These are phyloP conservation scores for Leptodactylus fuscus DNA, from an alignment of 2,113 vertebrate species.

Conservation along the genomic window DNA sequence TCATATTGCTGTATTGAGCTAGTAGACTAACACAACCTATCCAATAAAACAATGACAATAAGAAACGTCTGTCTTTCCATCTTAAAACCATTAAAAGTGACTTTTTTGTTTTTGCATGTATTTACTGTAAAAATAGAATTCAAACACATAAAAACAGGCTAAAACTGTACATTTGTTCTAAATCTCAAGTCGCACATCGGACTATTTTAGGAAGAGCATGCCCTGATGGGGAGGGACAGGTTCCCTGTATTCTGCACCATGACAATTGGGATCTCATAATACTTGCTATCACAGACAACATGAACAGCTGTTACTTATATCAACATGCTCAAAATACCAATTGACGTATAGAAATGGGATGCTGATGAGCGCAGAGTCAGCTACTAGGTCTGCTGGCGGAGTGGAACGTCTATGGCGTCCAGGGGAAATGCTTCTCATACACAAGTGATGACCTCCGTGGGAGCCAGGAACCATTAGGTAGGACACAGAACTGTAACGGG, in stretches of 20 bases:
- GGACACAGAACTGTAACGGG: conserved; percentile 59
- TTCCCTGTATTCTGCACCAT: conserved; percentile 18
- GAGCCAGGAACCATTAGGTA: conserved; percentile 44
- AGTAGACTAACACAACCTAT: neutral
- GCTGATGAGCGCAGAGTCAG: conserved; percentile 38
- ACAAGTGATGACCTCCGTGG: neutral
- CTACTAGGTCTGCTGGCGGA: conserved; percentile 22
- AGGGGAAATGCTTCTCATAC: conserved; percentile 2
- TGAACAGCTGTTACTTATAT: conserved; percentile 40
- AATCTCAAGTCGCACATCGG: conserved; percentile 12
- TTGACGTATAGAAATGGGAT: conserved; percentile 39
- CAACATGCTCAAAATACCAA: conserved; percentile 50
- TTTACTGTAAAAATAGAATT: conserved; percentile 63
- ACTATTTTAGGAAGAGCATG: conserved; percentile 12
- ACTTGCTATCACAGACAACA: conserved; percentile 34
- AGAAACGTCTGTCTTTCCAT: conserved; percentile 4
- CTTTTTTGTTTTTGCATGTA: conserved; percentile 41
- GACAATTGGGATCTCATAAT: conserved; percentile 5
- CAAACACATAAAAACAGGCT: conserved; percentile 61
- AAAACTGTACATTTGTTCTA: conserved; percentile 63
- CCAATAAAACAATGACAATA: conserved; percentile 36
- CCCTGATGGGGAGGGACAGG: neutral
- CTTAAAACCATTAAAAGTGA: conserved; percentile 19
- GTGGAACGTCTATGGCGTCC: conserved; percentile 3
- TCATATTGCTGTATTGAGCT: neutral